Base-by-base conservation (phyloP, 1,140 invertebrate genomes). In the Pogonomyrmex californicus region DNA sequence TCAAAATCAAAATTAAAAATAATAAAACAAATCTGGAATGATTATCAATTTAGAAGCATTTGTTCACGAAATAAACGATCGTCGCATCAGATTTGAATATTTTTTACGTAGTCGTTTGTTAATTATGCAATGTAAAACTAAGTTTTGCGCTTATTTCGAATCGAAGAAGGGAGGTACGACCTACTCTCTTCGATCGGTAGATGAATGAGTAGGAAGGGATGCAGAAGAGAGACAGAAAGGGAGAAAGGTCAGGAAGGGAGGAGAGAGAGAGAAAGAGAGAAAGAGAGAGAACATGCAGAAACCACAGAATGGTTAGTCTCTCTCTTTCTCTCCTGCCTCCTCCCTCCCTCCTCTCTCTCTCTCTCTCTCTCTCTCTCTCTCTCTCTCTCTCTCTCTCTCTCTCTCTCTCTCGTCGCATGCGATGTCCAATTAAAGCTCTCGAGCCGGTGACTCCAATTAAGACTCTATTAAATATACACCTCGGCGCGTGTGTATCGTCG, bases 401-500 rank as follows among this genome's bases (percentile, higher is more conserved):
- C 70, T 38, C 33, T 23, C 41, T 86, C 7, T 65, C 58, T 38
- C 38, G 51, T 54, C 38, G 77, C 87, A 90, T 66, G 66, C 66
- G 89, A 91, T 91, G 90, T 91, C 90, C 90, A 91, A 91, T 91
- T 91, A 91, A 91, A 91, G 81, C 89, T 91, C 88, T 91, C 89
- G 89, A 85, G 85, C 81, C 76, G 76, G 82, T 86, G 75, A 89
- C 90, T 91, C 87, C 90, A 91, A 91, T 91, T 91, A 91, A 91
- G 89, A 89, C 87, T 91, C 89, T 91, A 91, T 91, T 91, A 91
- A 91, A 91, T 91, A 91, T 91, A 91, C 89, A 91, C 89, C 77
- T n/a, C 87, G 30, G 58, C 77, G 66, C 86, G 71, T 54, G 89
- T 88, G 85, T 91, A 91, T 91, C 85, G 85, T 54, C 66, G 87